phyloP scores from a whole-genome alignment of 92 coral and sea anemone species.

The Phenganax marumi region DNA sequence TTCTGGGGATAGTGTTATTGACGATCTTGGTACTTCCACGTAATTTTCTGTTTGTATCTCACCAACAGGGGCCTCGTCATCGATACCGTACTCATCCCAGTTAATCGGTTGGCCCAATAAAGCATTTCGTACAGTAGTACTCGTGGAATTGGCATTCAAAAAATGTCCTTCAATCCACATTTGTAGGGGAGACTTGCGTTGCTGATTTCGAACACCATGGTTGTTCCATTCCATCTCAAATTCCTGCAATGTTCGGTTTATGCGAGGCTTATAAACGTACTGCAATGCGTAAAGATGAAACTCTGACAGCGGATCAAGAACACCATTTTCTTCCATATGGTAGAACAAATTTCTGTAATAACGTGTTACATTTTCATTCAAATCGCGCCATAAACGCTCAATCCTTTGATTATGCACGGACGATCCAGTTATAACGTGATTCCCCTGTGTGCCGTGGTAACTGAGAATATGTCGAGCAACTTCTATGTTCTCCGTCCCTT shows the following conservation, averaged over 20 bases:
- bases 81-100: not conserved
- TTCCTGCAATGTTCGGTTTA: not conserved
- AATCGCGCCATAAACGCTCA: too few species aligned
- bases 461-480: too few species aligned
- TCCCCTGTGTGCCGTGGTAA: too few species aligned
- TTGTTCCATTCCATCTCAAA: conserved; percentile 6
- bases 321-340: not conserved
- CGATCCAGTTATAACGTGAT: too few species aligned
- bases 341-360: not conserved
- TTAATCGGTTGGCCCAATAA: not conserved
- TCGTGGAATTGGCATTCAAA: not conserved
- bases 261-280: not conserved
- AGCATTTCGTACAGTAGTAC: not conserved
- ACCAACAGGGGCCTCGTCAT: not conserved
- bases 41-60: not conserved
- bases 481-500: too few species aligned
- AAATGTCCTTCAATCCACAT: not conserved
- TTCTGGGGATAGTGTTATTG: conserved; percentile 1
- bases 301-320: not conserved
- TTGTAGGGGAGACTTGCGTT: not conserved
- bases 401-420: too few species aligned
- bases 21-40: not conserved
- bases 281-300: not conserved
- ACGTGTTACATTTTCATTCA: too few species aligned
- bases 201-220: not conserved